Percentiles rank a stretch among this genome's conserved stretches.
Conservation (phyloP, 1,140 invertebrate species). For the Drosophila rhopaloa region DNA sequence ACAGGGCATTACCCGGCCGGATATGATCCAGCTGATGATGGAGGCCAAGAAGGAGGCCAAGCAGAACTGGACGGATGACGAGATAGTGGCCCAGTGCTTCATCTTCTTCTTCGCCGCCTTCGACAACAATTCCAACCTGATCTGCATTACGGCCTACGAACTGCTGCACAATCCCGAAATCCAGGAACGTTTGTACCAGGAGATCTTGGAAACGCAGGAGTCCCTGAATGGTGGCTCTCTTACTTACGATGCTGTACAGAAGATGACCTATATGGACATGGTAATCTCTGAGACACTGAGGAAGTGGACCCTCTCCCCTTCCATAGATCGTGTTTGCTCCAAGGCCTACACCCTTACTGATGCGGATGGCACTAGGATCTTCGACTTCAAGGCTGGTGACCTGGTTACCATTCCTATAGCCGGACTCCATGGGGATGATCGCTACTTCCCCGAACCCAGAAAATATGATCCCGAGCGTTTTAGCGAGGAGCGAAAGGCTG, state of each 20-base stretch:
- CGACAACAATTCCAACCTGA: constrained; percentile 87
- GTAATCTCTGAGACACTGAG: constrained; percentile 87
- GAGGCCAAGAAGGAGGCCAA: constrained; percentile 76
- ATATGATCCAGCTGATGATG: constrained; percentile 85
- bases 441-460: not conserved
- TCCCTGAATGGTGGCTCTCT: constrained; percentile 84
- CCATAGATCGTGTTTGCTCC: constrained; percentile 85
- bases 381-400: constrained; percentile 60
- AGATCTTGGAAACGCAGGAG: constrained; percentile 85
- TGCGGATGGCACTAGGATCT: constrained; percentile 45
- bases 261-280: constrained; percentile 88
- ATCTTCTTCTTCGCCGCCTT: constrained; percentile 86
- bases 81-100: constrained; percentile 85
- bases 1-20: constrained; percentile 80
- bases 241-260: constrained; percentile 85
- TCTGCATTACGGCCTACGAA: constrained; percentile 85
- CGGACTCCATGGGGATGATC: not conserved
- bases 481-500: not conserved
- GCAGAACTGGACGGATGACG: constrained; percentile 85
- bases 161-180: constrained; percentile 86
- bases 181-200: constrained; percentile 86
- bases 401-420: constrained; percentile 83
- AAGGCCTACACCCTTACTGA: constrained; percentile 85
- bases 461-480: constrained; percentile 1
- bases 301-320: constrained; percentile 85